phyloP scores from a whole-genome alignment of 2,113 vertebrate genomes.

The Cairina moschata region DNA sequence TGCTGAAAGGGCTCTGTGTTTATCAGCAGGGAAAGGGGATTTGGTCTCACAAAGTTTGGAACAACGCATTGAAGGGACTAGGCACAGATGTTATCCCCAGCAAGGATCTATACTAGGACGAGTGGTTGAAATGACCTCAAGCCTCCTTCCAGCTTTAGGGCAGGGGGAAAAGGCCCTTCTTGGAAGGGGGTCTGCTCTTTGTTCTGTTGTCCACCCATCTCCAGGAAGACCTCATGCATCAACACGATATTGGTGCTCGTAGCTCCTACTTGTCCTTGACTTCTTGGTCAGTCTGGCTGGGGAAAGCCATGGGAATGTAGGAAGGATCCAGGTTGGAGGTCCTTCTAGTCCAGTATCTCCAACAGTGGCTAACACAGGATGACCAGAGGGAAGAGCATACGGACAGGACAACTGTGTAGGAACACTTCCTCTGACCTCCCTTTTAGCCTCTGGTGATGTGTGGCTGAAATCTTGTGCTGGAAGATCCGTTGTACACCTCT shows the following conservation, averaged over 20 bases:
- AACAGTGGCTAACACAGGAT: neutral
- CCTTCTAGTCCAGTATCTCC: neutral
- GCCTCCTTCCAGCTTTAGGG: neutral
- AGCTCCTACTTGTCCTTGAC: neutral
- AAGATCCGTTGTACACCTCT: neutral
- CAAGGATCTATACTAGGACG: neutral
- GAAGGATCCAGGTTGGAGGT: neutral
- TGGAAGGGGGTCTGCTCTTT: neutral
- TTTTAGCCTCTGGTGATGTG: neutral
- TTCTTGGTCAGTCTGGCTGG: neutral
- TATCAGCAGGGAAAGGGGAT: slow-evolving; percentile 7
- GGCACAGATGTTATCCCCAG: neutral
- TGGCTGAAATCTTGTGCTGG: neutral
- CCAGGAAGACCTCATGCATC: neutral
- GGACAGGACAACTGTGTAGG: neutral
- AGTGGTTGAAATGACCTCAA: neutral
- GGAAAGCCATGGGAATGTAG: neutral
- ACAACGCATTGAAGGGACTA: neutral
- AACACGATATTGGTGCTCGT: neutral
- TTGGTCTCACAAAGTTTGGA: neutral
- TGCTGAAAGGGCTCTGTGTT: slow-evolving; percentile 9
- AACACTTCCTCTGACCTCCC: neutral
- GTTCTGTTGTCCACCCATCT: neutral
- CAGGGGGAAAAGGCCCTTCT: neutral
- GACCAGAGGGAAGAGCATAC: neutral